Conservation (phyloP, 2,888 invertebrate genomes). For the Agrochola litura region DNA sequence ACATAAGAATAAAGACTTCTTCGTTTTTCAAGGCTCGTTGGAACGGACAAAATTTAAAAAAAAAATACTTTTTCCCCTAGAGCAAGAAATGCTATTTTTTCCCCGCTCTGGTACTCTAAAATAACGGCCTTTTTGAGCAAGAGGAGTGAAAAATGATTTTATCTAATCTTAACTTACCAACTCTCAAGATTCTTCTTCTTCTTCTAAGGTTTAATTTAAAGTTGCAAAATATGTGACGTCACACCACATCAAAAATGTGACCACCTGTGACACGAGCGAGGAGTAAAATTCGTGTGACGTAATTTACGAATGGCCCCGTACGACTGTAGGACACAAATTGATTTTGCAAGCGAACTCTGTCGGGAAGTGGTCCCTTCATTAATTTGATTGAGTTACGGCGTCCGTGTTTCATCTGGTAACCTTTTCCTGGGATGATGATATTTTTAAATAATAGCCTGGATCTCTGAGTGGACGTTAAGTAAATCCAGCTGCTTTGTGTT, state of each 20-base stretch:
- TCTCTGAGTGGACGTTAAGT: conserved; percentile 24
- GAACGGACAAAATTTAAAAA: too few relatives aligned
- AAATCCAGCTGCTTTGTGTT: conserved; percentile 29
- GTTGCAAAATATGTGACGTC: not conserved
- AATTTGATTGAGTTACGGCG: conserved; percentile 62
- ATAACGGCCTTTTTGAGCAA: too few relatives aligned
- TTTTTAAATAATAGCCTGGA: conserved; percentile 38
- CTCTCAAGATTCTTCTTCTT: not conserved
- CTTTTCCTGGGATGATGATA: conserved; percentile 28
- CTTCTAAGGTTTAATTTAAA: too few relatives aligned
- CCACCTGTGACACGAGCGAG: not conserved
- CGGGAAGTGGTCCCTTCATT: conserved; percentile 58
- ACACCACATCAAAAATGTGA: not conserved
- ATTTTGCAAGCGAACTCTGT: conserved; percentile 61
- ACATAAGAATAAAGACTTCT: too few relatives aligned
- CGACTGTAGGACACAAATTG: conserved; percentile 56
- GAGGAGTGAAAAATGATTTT: too few relatives aligned
- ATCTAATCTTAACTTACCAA: not conserved
- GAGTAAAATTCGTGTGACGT: not conserved
- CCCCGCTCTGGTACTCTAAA: too few relatives aligned
- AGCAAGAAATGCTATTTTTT: too few relatives aligned
- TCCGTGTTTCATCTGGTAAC: conserved; percentile 26
- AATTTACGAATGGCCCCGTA: conserved; percentile 4
- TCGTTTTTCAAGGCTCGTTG: too few relatives aligned
- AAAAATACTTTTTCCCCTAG: too few relatives aligned